Evolutionary conservation across 2,888 invertebrate genomes (phyloP).

Genomic region (Cabera pusaria): DNA sequence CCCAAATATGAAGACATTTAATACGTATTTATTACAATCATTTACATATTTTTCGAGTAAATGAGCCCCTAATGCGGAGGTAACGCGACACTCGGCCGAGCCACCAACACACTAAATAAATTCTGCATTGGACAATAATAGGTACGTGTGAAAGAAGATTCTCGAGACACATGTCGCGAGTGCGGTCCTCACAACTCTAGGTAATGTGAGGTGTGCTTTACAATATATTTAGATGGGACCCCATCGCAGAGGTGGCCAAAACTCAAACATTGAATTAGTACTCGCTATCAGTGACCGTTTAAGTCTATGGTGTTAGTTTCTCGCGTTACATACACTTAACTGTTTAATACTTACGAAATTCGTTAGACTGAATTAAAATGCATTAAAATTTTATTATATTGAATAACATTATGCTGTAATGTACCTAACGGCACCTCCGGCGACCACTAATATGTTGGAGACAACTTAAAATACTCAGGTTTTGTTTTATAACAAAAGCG

Average conservation of each 20-base stretch:
- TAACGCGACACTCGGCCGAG: constrained; percentile 4
- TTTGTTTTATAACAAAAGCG: too few relatives aligned
- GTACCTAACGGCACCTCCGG: too few relatives aligned
- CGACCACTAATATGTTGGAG: too few relatives aligned
- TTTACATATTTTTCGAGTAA: constrained; percentile 7
- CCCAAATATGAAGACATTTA: constrained; percentile 10
- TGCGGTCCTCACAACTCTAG: constrained; percentile 3
- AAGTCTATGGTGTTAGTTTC: not conserved
- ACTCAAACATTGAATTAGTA: not conserved
- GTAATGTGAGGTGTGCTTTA: constrained; percentile 8
- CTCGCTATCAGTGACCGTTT: too few relatives aligned
- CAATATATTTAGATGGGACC: not conserved
- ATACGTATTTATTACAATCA: constrained; percentile 11
- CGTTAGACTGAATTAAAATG: not conserved
- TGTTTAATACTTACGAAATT: too few relatives aligned
- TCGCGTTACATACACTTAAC: too few relatives aligned
- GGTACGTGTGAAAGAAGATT: not conserved
- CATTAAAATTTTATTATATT: not conserved
- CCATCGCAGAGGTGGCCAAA: constrained; percentile 7
- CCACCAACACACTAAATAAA: too few relatives aligned
- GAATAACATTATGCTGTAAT: not conserved
- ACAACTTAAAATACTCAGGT: too few relatives aligned
- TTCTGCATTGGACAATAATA: constrained; percentile 1
- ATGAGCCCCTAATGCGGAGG: constrained; percentile 2
- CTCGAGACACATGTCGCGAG: not conserved